Percentiles rank a stretch among this genome's conserved stretches.
Evolutionary conservation across 2,113 vertebrate genomes (phyloP).

Genomic region (Murina feae): DNA sequence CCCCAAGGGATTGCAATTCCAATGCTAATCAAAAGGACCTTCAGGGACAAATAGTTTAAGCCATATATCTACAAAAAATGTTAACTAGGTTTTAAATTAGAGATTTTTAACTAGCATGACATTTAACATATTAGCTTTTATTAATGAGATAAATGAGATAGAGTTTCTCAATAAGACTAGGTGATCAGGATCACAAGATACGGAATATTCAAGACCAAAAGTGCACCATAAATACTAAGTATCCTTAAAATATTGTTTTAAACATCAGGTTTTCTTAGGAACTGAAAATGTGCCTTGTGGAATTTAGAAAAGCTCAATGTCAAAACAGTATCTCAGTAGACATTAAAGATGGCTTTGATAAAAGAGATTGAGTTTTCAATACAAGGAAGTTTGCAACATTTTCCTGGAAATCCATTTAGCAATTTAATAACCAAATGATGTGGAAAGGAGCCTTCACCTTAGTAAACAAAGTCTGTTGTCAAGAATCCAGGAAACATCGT

Average conservation of each 20-base stretch:
- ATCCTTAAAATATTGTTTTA: background rate
- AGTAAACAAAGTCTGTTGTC: background rate
- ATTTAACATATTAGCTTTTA: background rate
- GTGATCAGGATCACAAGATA: background rate
- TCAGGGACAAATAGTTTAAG: background rate
- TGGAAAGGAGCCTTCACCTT: background rate
- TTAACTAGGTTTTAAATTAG: background rate
- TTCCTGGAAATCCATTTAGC: background rate
- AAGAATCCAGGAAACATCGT: background rate
- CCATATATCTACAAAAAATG: background rate
- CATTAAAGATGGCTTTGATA: background rate
- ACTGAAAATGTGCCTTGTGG: background rate
- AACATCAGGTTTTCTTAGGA: background rate
- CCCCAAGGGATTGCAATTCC: background rate
- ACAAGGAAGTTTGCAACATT: background rate
- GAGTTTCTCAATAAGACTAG: background rate
- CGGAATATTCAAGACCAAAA: background rate
- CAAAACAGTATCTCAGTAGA: background rate
- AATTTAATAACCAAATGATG: background rate
- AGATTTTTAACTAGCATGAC: background rate
- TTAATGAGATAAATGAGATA: background rate
- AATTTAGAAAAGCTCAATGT: background rate
- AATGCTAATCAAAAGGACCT: background rate
- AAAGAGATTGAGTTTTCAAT: background rate
- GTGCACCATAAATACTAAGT: background rate